These are phyloP conservation scores for Sepiola atlantica DNA, from an alignment of 2,888 invertebrate genomes.

Conservation along the genomic window DNA sequence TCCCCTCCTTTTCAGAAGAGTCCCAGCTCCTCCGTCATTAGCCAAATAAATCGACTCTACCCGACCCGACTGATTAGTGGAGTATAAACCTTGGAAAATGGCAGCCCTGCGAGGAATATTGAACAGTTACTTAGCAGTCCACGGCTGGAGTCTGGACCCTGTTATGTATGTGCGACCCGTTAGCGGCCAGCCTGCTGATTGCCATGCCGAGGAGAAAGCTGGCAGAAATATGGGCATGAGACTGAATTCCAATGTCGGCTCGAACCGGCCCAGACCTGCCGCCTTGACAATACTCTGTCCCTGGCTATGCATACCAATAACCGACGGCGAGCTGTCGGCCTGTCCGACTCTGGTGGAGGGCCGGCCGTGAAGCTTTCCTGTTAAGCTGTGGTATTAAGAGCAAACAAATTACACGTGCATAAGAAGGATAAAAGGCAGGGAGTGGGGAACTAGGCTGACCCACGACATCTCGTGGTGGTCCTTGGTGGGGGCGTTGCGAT, in stretches of 20 bases:
- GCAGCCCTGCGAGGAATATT: not conserved
- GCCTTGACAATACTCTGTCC: slow-evolving; percentile 20
- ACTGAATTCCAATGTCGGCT: slow-evolving; percentile 32
- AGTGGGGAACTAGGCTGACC: not conserved
- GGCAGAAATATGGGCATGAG: slow-evolving; percentile 32
- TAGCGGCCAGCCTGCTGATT: slow-evolving; percentile 12
- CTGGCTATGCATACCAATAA: slow-evolving; percentile 18
- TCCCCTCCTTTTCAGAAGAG: not conserved
- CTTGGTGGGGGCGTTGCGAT: not conserved
- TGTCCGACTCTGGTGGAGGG: not conserved
- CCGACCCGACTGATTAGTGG: slow-evolving; percentile 19
- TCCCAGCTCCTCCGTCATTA: slow-evolving; percentile 20
- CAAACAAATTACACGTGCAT: slow-evolving; percentile 32
- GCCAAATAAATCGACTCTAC: slow-evolving; percentile 32
- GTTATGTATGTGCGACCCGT: slow-evolving; percentile 20
- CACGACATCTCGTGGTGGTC: not conserved
- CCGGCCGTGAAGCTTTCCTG: not conserved
- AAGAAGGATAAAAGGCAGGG: not conserved
- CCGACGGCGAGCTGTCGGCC: not conserved
- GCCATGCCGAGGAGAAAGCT: slow-evolving; percentile 3
- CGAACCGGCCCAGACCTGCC: not conserved
- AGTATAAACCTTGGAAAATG: slow-evolving; percentile 32
- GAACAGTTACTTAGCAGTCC: slow-evolving; percentile 19
- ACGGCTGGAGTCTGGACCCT: slow-evolving; percentile 32
- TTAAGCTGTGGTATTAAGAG: not conserved